phyloP scores from a whole-genome alignment of 2,797 vertebrate genomes.

The Poecilia gillii region DNA sequence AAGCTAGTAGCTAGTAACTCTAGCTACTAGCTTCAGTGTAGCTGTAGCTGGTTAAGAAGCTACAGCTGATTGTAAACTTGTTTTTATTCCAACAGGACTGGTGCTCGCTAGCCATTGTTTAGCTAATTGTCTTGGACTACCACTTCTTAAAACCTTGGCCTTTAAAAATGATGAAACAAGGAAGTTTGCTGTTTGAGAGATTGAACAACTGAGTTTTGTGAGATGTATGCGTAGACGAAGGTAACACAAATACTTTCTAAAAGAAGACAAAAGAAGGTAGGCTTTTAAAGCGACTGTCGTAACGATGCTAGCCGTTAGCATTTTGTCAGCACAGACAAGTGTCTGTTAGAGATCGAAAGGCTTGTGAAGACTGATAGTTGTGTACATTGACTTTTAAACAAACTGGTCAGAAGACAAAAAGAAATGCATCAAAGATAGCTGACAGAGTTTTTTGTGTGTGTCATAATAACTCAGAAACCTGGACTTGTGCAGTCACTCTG shows the following conservation, averaged over 20 bases:
- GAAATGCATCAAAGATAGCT: neutral
- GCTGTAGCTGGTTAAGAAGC: neutral
- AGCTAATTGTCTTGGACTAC: neutral
- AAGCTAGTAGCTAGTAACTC: neutral
- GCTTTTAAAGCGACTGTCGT: neutral
- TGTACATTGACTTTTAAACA: neutral
- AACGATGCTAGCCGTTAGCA: too few relatives aligned
- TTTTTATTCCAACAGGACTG: neutral
- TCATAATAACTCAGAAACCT: neutral
- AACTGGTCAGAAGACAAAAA: neutral
- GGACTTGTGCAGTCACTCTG: constrained; percentile 21
- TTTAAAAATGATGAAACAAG: neutral
- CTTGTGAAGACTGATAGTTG: neutral
- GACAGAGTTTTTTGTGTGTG: neutral
- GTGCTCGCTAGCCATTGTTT: neutral
- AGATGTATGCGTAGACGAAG: neutral
- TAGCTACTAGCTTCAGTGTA: too few relatives aligned
- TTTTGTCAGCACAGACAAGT: neutral
- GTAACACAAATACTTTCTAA: neutral
- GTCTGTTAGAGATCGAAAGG: neutral
- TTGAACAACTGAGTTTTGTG: neutral
- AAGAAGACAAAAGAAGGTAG: neutral
- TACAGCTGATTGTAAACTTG: neutral
- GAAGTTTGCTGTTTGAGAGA: neutral
- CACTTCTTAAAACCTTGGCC: neutral